These are phyloP conservation scores for Pituophis catenifer DNA, from an alignment of 2,113 vertebrate species.

Conservation along the genomic window DNA sequence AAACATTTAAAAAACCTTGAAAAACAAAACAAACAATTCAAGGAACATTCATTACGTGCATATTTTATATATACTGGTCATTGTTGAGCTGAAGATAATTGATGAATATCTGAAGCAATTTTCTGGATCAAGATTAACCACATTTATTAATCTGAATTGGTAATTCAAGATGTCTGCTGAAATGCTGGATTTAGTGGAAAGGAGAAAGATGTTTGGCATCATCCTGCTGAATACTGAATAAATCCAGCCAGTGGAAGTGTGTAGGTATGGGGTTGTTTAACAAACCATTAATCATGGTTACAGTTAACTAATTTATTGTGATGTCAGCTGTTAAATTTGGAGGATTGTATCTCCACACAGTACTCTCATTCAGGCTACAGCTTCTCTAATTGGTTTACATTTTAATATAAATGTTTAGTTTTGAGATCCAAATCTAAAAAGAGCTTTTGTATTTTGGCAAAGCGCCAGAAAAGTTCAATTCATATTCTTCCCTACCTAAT, in stretches of 20 bases:
- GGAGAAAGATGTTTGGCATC: not conserved
- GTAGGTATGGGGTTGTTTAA: not conserved
- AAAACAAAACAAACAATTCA: not conserved
- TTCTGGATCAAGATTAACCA: not conserved
- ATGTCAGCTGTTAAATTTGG: not conserved
- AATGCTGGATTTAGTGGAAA: not conserved
- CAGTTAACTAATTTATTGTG: not conserved
- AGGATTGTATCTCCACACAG: not conserved
- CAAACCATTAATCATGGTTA: not conserved
- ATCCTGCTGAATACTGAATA: not conserved
- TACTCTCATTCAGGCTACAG: not conserved
- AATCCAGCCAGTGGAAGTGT: not conserved
- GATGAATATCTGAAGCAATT: not conserved
- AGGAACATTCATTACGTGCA: not conserved
- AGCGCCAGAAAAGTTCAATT: not conserved
- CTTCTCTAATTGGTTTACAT: not conserved
- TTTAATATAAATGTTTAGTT: not conserved
- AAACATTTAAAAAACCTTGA: not conserved
- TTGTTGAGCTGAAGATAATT: not conserved
- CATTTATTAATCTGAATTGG: not conserved
- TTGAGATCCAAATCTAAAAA: not conserved
- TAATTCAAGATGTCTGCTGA: too few species aligned
- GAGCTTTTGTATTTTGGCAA: not conserved
- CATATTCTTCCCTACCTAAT: not conserved
- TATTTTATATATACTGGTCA: not conserved